A percentile compares a stretch with the other conserved stretches of the same genome.
phyloP scores from a whole-genome alignment of 2,797 vertebrate species.

The Notolabrus celidotus region DNA sequence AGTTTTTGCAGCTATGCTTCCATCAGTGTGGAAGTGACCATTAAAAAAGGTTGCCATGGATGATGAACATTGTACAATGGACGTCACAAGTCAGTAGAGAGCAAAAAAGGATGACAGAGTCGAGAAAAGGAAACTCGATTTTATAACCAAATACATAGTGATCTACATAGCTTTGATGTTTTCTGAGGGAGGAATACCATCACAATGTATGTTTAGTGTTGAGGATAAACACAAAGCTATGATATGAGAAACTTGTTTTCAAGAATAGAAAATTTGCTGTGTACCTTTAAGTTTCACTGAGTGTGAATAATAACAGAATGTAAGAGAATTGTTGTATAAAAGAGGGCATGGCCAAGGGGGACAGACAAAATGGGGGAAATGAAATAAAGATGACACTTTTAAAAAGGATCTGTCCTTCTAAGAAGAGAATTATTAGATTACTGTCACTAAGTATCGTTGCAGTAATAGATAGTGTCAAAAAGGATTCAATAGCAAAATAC shows the following conservation, averaged over 20 bases:
- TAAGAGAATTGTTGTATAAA: slow-evolving; percentile 18
- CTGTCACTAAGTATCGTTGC: slow-evolving; percentile 56
- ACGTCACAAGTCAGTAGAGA: too few relatives aligned
- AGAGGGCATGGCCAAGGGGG: slow-evolving; percentile 13
- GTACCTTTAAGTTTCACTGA: slow-evolving; percentile 12
- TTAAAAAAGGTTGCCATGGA: background rate
- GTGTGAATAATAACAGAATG: slow-evolving; percentile 18
- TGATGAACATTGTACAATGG: too few relatives aligned
- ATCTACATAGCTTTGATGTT: background rate
- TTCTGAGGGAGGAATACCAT: background rate
- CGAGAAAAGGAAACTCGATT: too few relatives aligned
- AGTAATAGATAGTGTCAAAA: slow-evolving; percentile 63
- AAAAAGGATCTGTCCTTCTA: slow-evolving; percentile 58
- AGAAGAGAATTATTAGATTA: slow-evolving; percentile 61
- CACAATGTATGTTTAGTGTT: background rate
- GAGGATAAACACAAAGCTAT: background rate
- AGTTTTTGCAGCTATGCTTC: background rate
- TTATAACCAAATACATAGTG: background rate
- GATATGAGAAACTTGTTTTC: background rate
- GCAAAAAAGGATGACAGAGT: too few relatives aligned
- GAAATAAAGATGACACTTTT: slow-evolving; percentile 41
- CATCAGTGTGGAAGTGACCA: slow-evolving; percentile 7
- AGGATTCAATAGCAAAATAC: slow-evolving; percentile 55
- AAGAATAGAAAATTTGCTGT: background rate
- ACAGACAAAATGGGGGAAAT: slow-evolving; percentile 20